phyloP scores from a whole-genome alignment of 2,797 vertebrate species.

The Psittacula derbiana region DNA sequence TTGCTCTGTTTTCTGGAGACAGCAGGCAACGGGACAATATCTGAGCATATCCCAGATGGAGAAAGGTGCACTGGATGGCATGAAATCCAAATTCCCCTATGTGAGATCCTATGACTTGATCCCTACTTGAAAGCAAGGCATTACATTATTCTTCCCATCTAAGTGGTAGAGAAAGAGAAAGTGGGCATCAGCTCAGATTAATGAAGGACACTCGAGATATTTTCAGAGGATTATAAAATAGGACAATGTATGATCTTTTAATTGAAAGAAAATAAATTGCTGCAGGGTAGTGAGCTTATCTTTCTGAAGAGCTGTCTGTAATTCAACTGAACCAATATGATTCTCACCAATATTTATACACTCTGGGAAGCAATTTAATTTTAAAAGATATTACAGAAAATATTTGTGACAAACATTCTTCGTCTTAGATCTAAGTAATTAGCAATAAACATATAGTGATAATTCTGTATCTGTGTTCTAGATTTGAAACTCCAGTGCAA shows the following conservation, averaged over 20 bases:
- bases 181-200: background rate
- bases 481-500: background rate
- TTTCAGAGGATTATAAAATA: background rate
- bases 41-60: background rate
- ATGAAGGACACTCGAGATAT: background rate
- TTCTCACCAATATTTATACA: background rate
- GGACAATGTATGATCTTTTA: background rate
- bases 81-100: background rate
- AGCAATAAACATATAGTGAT: background rate
- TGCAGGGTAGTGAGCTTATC: background rate
- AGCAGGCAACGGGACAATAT: background rate
- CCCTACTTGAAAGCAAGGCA: background rate
- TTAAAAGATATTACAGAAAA: background rate
- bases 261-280: conserved; percentile 7
- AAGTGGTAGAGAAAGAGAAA: background rate
- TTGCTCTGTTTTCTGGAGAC: background rate
- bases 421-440: background rate
- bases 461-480: background rate
- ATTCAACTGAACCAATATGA: background rate
- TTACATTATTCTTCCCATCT: background rate
- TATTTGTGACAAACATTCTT: background rate
- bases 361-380: background rate
- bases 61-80: background rate
- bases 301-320: background rate
- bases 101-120: background rate